Conservation (phyloP, 2,113 vertebrate genomes). For the Piaya cayana region DNA sequence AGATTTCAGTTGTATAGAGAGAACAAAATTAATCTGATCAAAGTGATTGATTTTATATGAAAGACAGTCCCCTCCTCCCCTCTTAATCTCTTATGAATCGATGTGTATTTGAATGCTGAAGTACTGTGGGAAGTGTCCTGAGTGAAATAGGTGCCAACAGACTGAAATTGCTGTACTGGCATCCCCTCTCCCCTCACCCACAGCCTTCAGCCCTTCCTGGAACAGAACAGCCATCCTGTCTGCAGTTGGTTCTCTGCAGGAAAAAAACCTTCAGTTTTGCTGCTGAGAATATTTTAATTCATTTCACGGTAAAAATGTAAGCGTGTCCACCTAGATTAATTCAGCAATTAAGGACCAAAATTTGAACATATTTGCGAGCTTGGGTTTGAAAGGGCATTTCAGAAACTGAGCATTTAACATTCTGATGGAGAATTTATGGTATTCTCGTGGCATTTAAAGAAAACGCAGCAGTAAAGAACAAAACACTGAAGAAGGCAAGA, state of each 20-base stretch:
- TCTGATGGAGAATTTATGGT: background rate
- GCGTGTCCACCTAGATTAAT: background rate
- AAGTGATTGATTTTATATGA: background rate
- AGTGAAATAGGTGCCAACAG: background rate
- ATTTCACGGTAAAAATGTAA: background rate
- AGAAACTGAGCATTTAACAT: background rate
- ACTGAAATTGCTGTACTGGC: background rate
- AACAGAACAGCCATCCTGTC: background rate
- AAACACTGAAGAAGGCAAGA: background rate
- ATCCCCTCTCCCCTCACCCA: background rate
- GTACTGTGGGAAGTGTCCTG: background rate
- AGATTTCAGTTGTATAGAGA: background rate
- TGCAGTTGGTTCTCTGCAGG: background rate
- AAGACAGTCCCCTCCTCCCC: background rate
- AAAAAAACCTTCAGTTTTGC: background rate
- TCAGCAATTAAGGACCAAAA: background rate
- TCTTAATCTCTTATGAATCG: background rate
- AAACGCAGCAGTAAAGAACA: background rate
- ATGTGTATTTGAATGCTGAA: background rate
- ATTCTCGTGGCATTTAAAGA: background rate
- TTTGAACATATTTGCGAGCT: background rate
- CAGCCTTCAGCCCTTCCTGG: background rate
- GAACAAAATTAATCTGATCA: background rate
- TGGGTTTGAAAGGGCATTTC: background rate
- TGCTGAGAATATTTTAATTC: background rate